A percentile compares a stretch with the other conserved stretches of the same genome.
Evolutionary conservation across 2,888 invertebrate genomes (phyloP).

Genomic region (Hirudinaria manillensis): DNA sequence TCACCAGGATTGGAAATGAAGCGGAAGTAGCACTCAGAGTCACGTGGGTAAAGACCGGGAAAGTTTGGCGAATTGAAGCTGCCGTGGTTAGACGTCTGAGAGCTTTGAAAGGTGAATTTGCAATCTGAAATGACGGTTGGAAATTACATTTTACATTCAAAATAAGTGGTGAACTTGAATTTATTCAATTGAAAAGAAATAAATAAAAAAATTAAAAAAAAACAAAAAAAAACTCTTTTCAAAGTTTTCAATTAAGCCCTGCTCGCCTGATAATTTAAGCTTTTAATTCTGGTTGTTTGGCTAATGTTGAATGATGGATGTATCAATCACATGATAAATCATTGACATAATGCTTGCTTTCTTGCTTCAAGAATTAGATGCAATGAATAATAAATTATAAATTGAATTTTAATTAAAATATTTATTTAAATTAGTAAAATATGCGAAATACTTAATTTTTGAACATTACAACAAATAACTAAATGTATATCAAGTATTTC

Average conservation of each 20-base stretch:
- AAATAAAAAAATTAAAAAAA: no score
- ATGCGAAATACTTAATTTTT: no score
- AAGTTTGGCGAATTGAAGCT: conserved; percentile 77
- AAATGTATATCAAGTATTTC: no score
- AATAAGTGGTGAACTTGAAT: background rate
- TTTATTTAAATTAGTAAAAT: no score
- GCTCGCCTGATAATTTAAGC: background rate
- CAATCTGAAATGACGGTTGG: conserved; percentile 54
- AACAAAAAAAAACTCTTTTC: background rate
- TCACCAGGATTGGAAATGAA: conserved; percentile 76
- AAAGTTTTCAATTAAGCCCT: background rate
- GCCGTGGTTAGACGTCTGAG: conserved; percentile 56
- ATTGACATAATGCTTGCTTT: no score
- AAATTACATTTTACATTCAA: background rate
- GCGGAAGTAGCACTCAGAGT: conserved; percentile 78
- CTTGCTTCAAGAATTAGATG: no score
- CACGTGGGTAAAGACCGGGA: conserved; percentile 71
- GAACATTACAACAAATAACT: no score
- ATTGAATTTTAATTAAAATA: no score
- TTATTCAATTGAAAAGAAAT: background rate
- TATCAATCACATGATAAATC: no score
- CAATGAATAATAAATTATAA: no score
- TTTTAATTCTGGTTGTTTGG: background rate
- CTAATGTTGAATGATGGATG: no score
- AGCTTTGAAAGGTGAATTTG: conserved; percentile 62